Conservation (phyloP, 2,113 vertebrate species). For the Nyctibius bracteatus region DNA sequence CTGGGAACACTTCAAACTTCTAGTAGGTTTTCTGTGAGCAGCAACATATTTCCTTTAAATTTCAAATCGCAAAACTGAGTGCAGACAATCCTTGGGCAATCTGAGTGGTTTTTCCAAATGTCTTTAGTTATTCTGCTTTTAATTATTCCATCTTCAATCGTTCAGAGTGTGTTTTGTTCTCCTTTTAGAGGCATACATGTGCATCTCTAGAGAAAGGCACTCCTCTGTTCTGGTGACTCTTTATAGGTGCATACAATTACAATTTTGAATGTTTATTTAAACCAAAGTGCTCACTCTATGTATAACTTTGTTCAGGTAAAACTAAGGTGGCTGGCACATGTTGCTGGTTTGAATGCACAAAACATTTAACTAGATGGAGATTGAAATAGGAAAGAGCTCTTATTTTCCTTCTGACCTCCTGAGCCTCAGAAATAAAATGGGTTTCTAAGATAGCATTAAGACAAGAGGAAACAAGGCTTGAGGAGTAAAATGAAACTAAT, state of each 20-base stretch:
- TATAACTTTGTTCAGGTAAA: background rate
- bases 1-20: background rate
- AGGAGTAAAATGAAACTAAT: background rate
- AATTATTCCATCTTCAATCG: background rate
- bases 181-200: background rate
- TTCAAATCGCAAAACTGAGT: background rate
- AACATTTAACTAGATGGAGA: background rate
- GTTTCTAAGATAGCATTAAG: background rate
- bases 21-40: background rate
- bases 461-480: background rate
- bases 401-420: background rate
- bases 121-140: background rate
- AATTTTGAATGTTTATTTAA: background rate
- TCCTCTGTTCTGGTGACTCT: background rate
- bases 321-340: background rate
- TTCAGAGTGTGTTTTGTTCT: background rate
- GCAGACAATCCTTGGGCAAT: background rate
- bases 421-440: background rate
- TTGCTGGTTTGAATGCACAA: background rate
- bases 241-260: background rate
- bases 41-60: background rate
- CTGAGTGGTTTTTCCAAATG: background rate
- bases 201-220: background rate
- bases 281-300: fast-evolving
- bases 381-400: background rate